Conservation (phyloP, 2,888 invertebrate species). For the Agapetus fuscipes region DNA sequence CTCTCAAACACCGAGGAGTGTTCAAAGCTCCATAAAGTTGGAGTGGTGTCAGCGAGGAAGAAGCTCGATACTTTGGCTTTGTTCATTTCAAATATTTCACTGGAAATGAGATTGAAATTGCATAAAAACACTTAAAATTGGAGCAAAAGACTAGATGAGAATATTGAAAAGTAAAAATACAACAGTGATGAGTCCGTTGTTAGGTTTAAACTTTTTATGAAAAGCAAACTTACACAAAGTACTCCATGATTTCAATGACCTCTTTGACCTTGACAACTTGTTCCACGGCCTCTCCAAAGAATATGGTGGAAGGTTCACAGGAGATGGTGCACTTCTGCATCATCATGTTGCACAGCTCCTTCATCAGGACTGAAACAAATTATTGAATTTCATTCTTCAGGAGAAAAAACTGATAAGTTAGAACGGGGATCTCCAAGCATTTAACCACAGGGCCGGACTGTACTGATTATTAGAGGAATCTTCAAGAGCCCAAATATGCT, state of each 20-base stretch:
- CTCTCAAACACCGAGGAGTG: constrained; percentile 60
- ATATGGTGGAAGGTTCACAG: constrained; percentile 69
- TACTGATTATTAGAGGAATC: too few species aligned
- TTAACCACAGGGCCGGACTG: constrained; percentile 24
- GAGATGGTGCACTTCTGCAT: constrained; percentile 64
- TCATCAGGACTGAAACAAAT: constrained; percentile 53
- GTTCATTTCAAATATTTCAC: constrained; percentile 44
- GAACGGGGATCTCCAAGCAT: too few species aligned
- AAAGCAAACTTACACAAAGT: constrained; percentile 44
- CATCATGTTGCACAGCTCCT: constrained; percentile 71
- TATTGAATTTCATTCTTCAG: too few species aligned
- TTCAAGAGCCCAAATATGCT: too few species aligned
- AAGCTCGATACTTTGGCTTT: constrained; percentile 45
- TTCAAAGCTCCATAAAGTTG: constrained; percentile 68
- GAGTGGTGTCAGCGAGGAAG: constrained; percentile 45
- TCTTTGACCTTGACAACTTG: constrained; percentile 50
- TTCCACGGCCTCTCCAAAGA: constrained; percentile 79
- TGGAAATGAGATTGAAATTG: too few species aligned
- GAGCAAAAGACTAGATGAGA: too few species aligned
- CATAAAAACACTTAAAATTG: too few species aligned
- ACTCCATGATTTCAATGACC: constrained; percentile 40
- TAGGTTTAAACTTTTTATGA: too few species aligned
- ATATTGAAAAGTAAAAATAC: too few species aligned
- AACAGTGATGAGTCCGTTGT: too few species aligned
- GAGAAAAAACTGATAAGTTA: neutral